These are phyloP conservation scores for Heterocephalus glaber DNA, from an alignment of 2,113 vertebrate species.

Conservation along the genomic window DNA sequence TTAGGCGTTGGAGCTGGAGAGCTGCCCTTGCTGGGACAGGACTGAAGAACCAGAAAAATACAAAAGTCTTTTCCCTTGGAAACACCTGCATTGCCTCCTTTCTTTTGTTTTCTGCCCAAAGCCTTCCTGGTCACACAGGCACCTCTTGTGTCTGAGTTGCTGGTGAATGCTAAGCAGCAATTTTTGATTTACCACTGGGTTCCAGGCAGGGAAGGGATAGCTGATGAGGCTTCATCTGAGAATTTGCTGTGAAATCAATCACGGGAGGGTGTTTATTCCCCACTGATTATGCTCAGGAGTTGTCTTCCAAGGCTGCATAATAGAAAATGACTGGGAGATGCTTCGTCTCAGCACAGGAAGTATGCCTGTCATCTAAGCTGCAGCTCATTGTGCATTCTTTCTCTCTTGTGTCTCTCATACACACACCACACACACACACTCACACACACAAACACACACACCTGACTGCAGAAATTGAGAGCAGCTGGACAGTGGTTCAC, in stretches of 20 bases:
- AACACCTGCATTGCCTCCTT: background rate
- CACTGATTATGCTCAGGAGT: background rate
- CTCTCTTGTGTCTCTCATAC: too few relatives aligned
- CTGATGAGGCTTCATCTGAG: background rate
- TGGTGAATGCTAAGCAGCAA: background rate
- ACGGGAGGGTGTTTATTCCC: background rate
- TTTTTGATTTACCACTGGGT: fast-evolving
- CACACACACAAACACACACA: background rate
- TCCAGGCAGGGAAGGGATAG: background rate
- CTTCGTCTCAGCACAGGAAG: background rate
- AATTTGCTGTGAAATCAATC: background rate
- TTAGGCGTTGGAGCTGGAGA: background rate
- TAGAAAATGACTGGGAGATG: background rate
- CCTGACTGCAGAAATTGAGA: background rate
- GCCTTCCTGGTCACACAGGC: background rate
- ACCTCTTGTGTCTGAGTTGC: background rate
- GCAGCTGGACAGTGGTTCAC: conserved; percentile 32
- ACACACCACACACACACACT: too few relatives aligned
- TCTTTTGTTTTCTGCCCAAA: background rate
- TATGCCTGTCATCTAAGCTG: background rate
- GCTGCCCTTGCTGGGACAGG: background rate
- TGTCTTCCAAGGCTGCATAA: background rate
- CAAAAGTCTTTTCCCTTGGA: background rate
- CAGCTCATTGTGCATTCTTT: background rate
- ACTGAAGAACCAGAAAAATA: background rate